Base-by-base conservation (phyloP, 2,888 invertebrate species). In the Drosophila affinis region DNA sequence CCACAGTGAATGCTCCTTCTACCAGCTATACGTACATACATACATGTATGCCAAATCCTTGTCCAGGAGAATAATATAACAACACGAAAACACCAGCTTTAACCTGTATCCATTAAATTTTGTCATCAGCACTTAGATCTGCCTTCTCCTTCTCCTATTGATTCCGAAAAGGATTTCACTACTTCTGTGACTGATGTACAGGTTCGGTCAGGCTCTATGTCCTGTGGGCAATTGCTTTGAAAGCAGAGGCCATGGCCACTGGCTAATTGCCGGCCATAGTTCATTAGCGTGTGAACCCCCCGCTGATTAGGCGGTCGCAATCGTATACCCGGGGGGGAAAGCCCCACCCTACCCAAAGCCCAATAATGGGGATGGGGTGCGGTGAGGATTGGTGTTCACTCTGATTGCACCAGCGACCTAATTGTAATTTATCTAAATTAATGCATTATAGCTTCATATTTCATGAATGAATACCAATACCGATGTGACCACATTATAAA, bases 201-300 rank as follows among this genome's bases (percentile, higher is more conserved):
- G 9, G 9, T 9, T 39, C 29, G 63, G 48, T 62, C 56, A 24
- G 9, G 44, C 54, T 51, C 9, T 24, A 60, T 60, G 52, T 61
- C 52, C n/a, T 47, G 44, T 44, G 29, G 34, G n/a, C 39, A 55
- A 65, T 56, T 44, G 32, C 46, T 17, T 24, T 4, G 53, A 17
- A 56, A 45, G 24, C 27, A 27, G 52, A 51, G 54, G 74, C 44
- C 57, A 47, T 55, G 58, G 58, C 17, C 56, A 47, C 56, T 67
- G 60, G 52, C 67, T 82, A 79, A 82, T 79, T 79, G 80, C 48
- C 62, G 72, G 56, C 62, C 52, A 53, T 63, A 73, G 65, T 81
- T 81, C 63, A 75, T 81, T 78, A 76, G 62, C 54, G 71, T 39
- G 54, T 52, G 46, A 59, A 46, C 17, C 58, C 56, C 51, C 64